Conservation (phyloP, 1,140 invertebrate species). For the Philopotamus ludificatus region DNA sequence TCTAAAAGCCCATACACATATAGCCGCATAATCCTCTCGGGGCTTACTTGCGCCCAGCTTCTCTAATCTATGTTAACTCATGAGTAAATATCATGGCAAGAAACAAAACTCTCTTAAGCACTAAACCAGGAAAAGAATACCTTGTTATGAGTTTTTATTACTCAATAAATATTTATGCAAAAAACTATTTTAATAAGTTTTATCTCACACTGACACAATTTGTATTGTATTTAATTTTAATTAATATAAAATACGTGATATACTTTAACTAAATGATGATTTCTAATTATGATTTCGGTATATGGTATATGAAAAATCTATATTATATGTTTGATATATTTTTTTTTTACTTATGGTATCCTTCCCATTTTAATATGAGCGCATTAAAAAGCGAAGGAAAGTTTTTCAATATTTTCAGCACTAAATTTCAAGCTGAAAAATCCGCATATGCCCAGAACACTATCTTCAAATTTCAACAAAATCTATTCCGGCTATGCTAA, state of each 20-base stretch:
- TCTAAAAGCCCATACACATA: neutral
- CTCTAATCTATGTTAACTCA: constrained; percentile 8
- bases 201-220: too few species aligned
- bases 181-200: too few species aligned
- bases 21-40: neutral
- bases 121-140: neutral
- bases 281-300: neutral
- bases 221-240: neutral
- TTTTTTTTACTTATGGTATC: too few species aligned
- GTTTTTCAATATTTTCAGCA: constrained; percentile 11
- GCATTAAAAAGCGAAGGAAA: constrained; percentile 2
- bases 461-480: neutral
- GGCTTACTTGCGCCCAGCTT: neutral
- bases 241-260: neutral
- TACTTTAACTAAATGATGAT: neutral
- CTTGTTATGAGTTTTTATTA: neutral
- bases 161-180: neutral
- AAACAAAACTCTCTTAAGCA: constrained; percentile 5
- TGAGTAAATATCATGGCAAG: constrained; percentile 9
- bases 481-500: too few species aligned
- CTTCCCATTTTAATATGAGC: constrained; percentile 4
- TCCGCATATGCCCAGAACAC: neutral
- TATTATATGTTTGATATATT: too few species aligned
- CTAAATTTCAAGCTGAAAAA: neutral
- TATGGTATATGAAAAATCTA: too few species aligned